Evolutionary conservation across 2,113 vertebrate species (phyloP).

Genomic region (Myrmecophaga tridactyla): DNA sequence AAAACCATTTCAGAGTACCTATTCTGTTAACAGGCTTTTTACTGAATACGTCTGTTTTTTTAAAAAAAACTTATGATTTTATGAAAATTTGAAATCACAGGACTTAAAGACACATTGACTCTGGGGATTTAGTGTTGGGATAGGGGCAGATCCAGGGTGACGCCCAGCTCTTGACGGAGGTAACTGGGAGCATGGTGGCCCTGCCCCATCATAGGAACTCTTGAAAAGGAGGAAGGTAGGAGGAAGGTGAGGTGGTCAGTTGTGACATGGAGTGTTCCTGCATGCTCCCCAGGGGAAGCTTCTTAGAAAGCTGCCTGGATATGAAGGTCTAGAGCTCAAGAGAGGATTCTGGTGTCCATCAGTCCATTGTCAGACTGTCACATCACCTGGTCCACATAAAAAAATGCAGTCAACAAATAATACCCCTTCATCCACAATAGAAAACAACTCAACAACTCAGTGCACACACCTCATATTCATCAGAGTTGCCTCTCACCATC

Average conservation of each 20-base stretch:
- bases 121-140: background rate
- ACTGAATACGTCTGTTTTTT: background rate
- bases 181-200: background rate
- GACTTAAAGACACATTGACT: background rate
- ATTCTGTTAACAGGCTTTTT: background rate
- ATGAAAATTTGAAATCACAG: background rate
- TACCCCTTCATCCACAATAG: background rate
- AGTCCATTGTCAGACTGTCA: background rate
- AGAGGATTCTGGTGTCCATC: background rate
- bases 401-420: background rate
- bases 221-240: background rate
- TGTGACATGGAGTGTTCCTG: background rate
- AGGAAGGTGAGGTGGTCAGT: background rate
- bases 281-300: background rate
- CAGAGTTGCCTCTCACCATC: background rate
- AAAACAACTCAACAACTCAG: background rate
- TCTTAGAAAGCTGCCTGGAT: background rate
- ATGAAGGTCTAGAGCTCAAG: background rate
- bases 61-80: background rate
- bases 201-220: background rate
- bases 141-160: background rate
- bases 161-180: background rate
- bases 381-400: background rate
- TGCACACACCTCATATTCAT: slow-evolving; percentile 53
- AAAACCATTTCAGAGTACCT: background rate